These are phyloP conservation scores for Carcina quercana DNA, from an alignment of 2,888 invertebrate species.

Conservation along the genomic window DNA sequence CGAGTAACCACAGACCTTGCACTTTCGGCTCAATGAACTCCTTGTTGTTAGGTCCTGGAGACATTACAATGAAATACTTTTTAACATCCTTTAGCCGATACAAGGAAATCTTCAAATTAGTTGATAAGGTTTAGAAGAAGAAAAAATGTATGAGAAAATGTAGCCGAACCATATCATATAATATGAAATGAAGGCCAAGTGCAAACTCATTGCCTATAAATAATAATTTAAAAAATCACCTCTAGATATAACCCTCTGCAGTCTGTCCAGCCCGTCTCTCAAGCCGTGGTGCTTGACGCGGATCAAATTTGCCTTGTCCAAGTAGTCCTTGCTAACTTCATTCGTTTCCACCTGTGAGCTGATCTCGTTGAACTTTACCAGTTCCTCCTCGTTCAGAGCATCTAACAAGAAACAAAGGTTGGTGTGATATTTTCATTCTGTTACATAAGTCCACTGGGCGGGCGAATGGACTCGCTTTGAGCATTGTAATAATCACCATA, in stretches of 20 bases:
- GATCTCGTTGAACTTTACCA: slow-evolving; percentile 82
- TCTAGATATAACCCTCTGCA: slow-evolving; percentile 82
- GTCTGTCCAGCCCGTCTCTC: slow-evolving; percentile 84
- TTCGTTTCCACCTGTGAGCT: slow-evolving; percentile 72
- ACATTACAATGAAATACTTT: too few species aligned
- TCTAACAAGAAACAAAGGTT: slow-evolving; percentile 74
- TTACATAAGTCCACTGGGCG: too few species aligned
- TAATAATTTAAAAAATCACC: slow-evolving; percentile 66
- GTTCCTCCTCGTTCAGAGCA: slow-evolving; percentile 81
- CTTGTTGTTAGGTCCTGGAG: slow-evolving; percentile 79
- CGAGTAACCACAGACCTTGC: slow-evolving; percentile 90
- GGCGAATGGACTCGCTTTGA: too few species aligned
- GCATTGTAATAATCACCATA: too few species aligned
- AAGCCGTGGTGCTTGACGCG: slow-evolving; percentile 84
- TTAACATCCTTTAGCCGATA: not conserved
- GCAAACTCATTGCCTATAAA: not conserved
- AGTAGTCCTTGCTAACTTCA: slow-evolving; percentile 75
- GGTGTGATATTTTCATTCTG: not conserved
- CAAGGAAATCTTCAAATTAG: too few species aligned
- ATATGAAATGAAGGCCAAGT: too few species aligned
- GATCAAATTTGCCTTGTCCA: slow-evolving; percentile 79
- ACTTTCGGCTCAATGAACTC: slow-evolving; percentile 95
- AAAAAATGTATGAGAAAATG: slow-evolving; percentile 1
- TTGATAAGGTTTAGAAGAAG: too few species aligned
- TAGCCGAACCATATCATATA: not conserved